Evolutionary conservation across 2,888 invertebrate species (phyloP).

Genomic region (Lagria hirta): DNA sequence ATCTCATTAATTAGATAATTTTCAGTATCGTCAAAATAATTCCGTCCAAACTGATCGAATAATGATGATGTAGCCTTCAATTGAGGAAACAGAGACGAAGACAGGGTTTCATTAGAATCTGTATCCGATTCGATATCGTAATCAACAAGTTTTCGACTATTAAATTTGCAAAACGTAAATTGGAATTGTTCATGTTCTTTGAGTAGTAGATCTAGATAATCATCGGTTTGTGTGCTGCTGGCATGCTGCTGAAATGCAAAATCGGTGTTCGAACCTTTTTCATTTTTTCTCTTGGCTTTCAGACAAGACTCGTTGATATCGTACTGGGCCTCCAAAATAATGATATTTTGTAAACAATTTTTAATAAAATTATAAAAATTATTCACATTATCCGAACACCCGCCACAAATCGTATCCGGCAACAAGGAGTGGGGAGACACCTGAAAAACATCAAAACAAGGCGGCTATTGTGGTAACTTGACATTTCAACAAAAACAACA

Average conservation of each 20-base stretch:
- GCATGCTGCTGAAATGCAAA: constrained; percentile 43
- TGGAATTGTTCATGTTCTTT: constrained; percentile 22
- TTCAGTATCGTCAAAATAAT: constrained; percentile 43
- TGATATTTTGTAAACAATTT: constrained; percentile 50
- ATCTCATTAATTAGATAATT: constrained; percentile 49
- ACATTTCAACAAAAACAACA: constrained; percentile 1
- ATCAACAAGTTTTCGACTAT: constrained; percentile 43
- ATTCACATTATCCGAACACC: constrained; percentile 47
- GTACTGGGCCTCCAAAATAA: constrained; percentile 49
- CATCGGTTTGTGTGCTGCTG: constrained; percentile 48
- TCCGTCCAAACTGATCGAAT: constrained; percentile 24
- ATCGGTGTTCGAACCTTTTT: constrained; percentile 55
- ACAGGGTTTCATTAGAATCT: constrained; percentile 25
- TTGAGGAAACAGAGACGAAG: too few species aligned
- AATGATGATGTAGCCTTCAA: not conserved
- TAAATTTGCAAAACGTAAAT: constrained; percentile 9
- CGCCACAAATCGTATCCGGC: constrained; percentile 50
- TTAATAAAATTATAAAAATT: constrained; percentile 50
- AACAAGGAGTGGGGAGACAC: constrained; percentile 47
- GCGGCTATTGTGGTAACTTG: too few species aligned
- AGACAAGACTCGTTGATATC: constrained; percentile 49
- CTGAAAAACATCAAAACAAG: too few species aligned
- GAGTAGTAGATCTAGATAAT: constrained; percentile 35
- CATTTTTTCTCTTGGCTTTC: constrained; percentile 50
- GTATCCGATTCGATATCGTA: constrained; percentile 42